These are phyloP conservation scores for Sebastes trivittatus DNA, from an alignment of 2,797 vertebrate species.

Conservation along the genomic window DNA sequence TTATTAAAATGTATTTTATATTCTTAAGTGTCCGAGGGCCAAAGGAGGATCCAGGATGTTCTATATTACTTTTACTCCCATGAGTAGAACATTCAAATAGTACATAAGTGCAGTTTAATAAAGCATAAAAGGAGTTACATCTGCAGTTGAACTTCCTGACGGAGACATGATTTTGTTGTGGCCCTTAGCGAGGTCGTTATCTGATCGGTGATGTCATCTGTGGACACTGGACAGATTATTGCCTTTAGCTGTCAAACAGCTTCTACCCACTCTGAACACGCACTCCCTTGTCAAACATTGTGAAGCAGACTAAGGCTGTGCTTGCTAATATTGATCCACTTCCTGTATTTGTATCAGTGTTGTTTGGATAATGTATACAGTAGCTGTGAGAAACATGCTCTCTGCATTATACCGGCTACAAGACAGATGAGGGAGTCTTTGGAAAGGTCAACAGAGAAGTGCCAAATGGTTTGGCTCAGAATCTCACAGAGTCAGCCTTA, in stretches of 20 bases:
- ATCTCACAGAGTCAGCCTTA: slow-evolving; percentile 30
- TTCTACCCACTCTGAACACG: not conserved
- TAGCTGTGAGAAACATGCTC: slow-evolving; percentile 15
- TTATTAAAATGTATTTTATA: not conserved
- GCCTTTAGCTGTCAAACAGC: slow-evolving; percentile 21
- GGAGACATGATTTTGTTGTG: slow-evolving; percentile 48
- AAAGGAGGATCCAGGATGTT: slow-evolving; percentile 2
- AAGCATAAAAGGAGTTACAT: slow-evolving; percentile 43
- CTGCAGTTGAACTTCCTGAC: slow-evolving; percentile 34
- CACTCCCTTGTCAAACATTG: slow-evolving; percentile 1
- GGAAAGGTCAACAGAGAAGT: slow-evolving; percentile 43
- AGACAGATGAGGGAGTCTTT: slow-evolving; percentile 15
- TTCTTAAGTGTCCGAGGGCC: not conserved
- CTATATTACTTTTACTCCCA: not conserved
- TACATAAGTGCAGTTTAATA: slow-evolving; percentile 59
- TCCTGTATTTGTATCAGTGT: not conserved
- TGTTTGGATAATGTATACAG: not conserved
- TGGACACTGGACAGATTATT: slow-evolving; percentile 49
- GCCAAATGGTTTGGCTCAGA: slow-evolving; percentile 61
- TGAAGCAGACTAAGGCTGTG: not conserved
- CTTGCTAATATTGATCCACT: not conserved
- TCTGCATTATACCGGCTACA: not conserved
- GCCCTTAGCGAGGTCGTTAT: slow-evolving; percentile 46
- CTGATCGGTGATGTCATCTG: slow-evolving; percentile 57
- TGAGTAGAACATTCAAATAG: slow-evolving; percentile 52